A percentile compares a stretch with the other conserved stretches of the same genome.
phyloP scores from a whole-genome alignment of 2,797 vertebrate species.

The Sciaenops ocellatus region DNA sequence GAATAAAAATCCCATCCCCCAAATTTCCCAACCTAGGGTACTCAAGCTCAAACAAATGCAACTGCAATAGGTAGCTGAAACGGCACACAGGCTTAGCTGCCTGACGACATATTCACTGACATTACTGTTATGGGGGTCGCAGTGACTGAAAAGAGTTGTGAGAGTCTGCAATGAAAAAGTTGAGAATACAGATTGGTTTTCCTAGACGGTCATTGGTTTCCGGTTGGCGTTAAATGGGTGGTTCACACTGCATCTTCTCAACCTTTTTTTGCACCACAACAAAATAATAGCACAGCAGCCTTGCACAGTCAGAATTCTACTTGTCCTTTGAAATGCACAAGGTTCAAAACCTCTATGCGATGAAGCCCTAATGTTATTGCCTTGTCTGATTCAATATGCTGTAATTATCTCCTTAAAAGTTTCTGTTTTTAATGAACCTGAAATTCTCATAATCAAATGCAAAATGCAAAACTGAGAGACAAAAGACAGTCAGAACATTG shows the following conservation, averaged over 20 bases:
- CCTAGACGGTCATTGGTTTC: neutral
- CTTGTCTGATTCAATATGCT: neutral
- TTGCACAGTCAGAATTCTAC: neutral
- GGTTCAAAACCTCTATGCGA: neutral
- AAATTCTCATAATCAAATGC: neutral
- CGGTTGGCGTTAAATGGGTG: neutral
- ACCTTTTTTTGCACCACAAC: neutral
- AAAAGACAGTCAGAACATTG: neutral
- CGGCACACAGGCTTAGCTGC: constrained; percentile 7
- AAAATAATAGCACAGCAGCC: neutral
- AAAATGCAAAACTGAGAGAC: neutral
- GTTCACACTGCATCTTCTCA: neutral
- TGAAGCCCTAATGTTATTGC: neutral
- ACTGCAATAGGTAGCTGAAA: constrained; percentile 5
- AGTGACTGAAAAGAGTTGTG: constrained; percentile 7
- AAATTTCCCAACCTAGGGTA: constrained; percentile 11
- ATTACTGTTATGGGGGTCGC: neutral
- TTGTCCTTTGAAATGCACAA: constrained; percentile 5
- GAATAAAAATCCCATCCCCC: constrained; percentile 1
- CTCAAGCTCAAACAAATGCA: constrained; percentile 19
- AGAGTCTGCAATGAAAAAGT: constrained; percentile 7
- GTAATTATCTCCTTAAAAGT: neutral
- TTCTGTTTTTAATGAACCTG: constrained; percentile 1
- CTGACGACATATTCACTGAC: constrained; percentile 14
- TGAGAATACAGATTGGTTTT: constrained; percentile 4